Evolutionary conservation across 2,113 vertebrate species (phyloP), one percentile per base, ranked within the genome.

Genomic region (Crypturellus undulatus): DNA sequence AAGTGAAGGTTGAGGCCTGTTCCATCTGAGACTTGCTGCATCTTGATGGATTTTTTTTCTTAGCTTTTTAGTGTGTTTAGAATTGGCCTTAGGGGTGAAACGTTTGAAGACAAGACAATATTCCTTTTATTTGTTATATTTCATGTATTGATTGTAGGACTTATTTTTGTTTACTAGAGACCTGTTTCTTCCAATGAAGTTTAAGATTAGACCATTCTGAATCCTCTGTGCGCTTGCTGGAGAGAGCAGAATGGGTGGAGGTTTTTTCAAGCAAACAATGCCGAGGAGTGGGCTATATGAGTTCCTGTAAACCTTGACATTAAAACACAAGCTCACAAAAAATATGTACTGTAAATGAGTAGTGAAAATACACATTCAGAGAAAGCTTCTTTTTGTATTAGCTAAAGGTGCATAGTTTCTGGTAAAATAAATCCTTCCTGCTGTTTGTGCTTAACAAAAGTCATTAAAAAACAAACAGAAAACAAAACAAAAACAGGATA

Each of bases 11-110:
- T 65, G 85, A 62, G 19, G 34, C 3, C 32, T 63, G 17, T 63
- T 68, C 21, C 36, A 6, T 8, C 49, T 3, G 3, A 17, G 0
- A 0, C 62, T 65, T 0, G 0, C 36, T 80, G 25, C 10, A 3
- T 90, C 5, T 13, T 82, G 38, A 12, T 40, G 51, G 14, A n/a
- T 71, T 51, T 1, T 56, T 2, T 60, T n/a, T 20, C 5, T 49
- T 47, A 20, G 20, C 18, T 8, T 10, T 42, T 70, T 2, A 0
- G 28, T 65, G 30, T 59, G 68, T 21, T 17, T 52, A 43, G 36
- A 12, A 34, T 6, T 69, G 54, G 12, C 8, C 54, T 25, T 36
- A 34, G 21, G 4, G 14, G 7, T 85, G 63, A 62, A 93, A 15
- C 30, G 10, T 59, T 63, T 75, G 51, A 52, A 68, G 42, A 17